Conservation (phyloP, 2,888 invertebrate species). For the Beris morrisii region DNA sequence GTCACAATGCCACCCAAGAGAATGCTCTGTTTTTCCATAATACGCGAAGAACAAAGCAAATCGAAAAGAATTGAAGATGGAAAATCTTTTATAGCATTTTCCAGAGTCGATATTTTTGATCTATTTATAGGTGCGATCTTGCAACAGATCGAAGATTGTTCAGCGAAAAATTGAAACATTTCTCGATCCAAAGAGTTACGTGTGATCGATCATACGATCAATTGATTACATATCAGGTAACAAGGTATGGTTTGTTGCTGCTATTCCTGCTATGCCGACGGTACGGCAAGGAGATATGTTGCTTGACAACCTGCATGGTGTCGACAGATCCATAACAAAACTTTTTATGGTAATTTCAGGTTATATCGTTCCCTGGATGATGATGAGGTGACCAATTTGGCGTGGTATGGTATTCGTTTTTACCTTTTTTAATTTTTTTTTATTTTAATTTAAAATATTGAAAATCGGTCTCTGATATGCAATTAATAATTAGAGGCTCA, state of each 20-base stretch:
- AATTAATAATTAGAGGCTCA: slow-evolving; percentile 40
- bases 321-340: slow-evolving; percentile 25
- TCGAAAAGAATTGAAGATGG: slow-evolving; percentile 4
- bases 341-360: slow-evolving; percentile 38
- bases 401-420: not conserved
- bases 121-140: slow-evolving; percentile 32
- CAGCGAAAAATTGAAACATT: slow-evolving; percentile 27
- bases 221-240: slow-evolving; percentile 25
- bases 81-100: slow-evolving; percentile 14
- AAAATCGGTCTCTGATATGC: slow-evolving; percentile 35
- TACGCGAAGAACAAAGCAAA: slow-evolving; percentile 20
- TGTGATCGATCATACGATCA: slow-evolving; percentile 35
- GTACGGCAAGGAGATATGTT: slow-evolving; percentile 27
- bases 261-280: slow-evolving; percentile 10
- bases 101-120: slow-evolving; percentile 4
- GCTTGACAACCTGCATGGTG: slow-evolving; percentile 32
- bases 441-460: slow-evolving; percentile 27
- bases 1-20: slow-evolving; percentile 10
- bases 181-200: slow-evolving; percentile 23
- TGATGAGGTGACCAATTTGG: slow-evolving; percentile 24
- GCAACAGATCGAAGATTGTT: slow-evolving; percentile 29
- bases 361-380: slow-evolving; percentile 16
- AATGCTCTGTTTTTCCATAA: slow-evolving; percentile 18
- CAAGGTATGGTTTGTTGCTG: not conserved
- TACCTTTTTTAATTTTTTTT: slow-evolving; percentile 14